Base-by-base conservation (phyloP, 2,797 vertebrate genomes). In the Malacoctenus gilli region DNA sequence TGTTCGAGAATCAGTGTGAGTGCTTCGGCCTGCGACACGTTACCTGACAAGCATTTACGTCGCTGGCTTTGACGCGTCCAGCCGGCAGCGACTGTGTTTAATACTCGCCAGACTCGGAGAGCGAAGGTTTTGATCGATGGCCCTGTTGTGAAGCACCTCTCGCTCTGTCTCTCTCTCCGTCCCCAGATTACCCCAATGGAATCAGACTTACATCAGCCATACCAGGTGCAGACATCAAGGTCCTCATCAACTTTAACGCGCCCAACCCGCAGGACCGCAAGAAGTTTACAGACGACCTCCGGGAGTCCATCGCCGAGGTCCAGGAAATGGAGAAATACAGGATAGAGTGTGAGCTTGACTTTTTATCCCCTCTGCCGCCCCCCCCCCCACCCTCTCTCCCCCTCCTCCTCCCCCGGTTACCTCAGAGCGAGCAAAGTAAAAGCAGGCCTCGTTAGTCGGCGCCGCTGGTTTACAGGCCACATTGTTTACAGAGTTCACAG, bases 301-400 rank as follows among this genome's bases (percentile, higher is more conserved):
- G 96, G 64, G 97, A 99, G 75, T 99, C 97, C 13, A 93, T 99
- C 13, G 95, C 96, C 0, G 96, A 99, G 73, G 97, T 98, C 38
- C 97, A 99, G 86, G 97, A 99, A 88, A 98, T 99, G 97, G 97
- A 99, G 90, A 99, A 99, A 86, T 96, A 98, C 93, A 93, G 97
- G 77, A 99, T 99, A 92, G 97, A 99, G 87, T 95, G 97, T 99
- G 87, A 95, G 96, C 83, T 28, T 4, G 25, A n/a, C 18, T 14
- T 25, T 20, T 13, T n/a, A 28, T 16, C n/a, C 9, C 4, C 35
- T 11, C 19, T 23, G 55, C 64, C 58, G 25, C 46, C 46, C 69
- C 37, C 19, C 10, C 11, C n/a, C n/a, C n/a, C n/a, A n/a, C n/a
- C n/a, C n/a, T n/a, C n/a, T 60, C 40, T 15, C 13, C 6, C 9